Base-by-base conservation (phyloP, 2,113 vertebrate species). In the Accipiter virgatus region DNA sequence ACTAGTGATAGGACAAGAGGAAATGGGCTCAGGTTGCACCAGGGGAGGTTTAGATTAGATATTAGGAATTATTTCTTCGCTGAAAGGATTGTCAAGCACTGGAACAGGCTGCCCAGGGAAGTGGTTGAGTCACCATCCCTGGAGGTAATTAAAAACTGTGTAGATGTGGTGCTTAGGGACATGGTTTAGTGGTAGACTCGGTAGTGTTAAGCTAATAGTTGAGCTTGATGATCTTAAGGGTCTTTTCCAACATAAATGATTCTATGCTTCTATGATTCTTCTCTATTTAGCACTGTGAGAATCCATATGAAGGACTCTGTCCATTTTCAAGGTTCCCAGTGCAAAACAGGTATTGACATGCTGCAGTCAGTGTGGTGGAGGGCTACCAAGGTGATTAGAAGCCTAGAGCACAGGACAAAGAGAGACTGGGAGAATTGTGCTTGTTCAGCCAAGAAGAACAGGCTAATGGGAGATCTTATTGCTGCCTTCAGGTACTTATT, bases 361-460 rank as follows among this genome's bases (percentile, higher is more conserved):
- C 29, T 75, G 19, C 61, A 71, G 42, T 29, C 16, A 23, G 17
- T 50, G 10, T 50, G 38, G n/a, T 31, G 11, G 61, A 63, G 14
- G 9, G 15, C 20, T 81, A 52, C 14, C 22, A 90, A n/a, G 71
- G 25, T 10, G 27, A 52, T 61, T 32, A 86, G 59, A 88, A 94
- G n/a, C n/a, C 25, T 85, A 45, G n/a, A 68, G 25, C 6, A 25
- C 7, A 19, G 9, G 23, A 43, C 0, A 0, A 52, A 9, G 34
- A 65, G 40, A 72, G 8, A 14, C 18, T 73, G 45, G 7, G 77
- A 7, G 5, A 52, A 45, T 8, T 72, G 21, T 50, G 13, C 10
- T 91, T 87, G 13, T 42, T 75, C 81, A 67, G 17, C 22, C n/a
- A 78, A 66, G 36, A 86, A 52, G 40, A 88, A 52, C 45, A 53